Evolutionary conservation across 2,113 vertebrate genomes (phyloP), one percentile per base, ranked within the genome.

Genomic region (Aphyosemion australe): DNA sequence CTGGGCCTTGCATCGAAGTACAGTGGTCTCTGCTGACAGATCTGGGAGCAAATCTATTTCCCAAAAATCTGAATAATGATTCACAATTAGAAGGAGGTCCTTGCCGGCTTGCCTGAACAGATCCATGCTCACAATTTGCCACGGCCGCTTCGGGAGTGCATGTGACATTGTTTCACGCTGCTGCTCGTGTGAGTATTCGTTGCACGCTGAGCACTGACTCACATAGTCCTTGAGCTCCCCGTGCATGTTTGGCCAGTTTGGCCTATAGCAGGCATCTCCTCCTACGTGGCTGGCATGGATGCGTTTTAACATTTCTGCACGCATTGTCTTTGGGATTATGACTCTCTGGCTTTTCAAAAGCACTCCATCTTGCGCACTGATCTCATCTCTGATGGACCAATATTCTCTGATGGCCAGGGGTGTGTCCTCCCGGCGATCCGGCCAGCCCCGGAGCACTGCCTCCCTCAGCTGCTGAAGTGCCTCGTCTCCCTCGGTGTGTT

Each of bases 111-210:
- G 41, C 8, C 20, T 54, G 15, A 14, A 54, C 0, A 65, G 11
- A 16, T 65, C 50, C 62, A 54, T 45, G 15, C 62, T 54, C 9
- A 48, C 1, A 32, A 61, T 48, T 6, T 65, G 62, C 41, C 62
- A 65, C 31, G 50, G 20, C 2, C 19, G 1, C 18, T 39, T 45
- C 7, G 50, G 62, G 1, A 54, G 21, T 32, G 11, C 4, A 32
- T 65, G 41, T 32, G 50, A 55, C 39, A 55, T 65, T 16, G 62
- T 54, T 13, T 65, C 51, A 1, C 18, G 7, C 6, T 65, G 61
- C 14, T 65, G 62, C 13, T 45, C 11, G 16, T 65, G 49, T 39
- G 34, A 4, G 6, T 65, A 43, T 9, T 53, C 14, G 6, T 65
- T 54, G 16, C 49, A 54, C 2, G 48, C 11, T 8, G 19, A 52